Conservation (phyloP, 2,888 invertebrate genomes). For the Melangyna quadrimaculata region DNA sequence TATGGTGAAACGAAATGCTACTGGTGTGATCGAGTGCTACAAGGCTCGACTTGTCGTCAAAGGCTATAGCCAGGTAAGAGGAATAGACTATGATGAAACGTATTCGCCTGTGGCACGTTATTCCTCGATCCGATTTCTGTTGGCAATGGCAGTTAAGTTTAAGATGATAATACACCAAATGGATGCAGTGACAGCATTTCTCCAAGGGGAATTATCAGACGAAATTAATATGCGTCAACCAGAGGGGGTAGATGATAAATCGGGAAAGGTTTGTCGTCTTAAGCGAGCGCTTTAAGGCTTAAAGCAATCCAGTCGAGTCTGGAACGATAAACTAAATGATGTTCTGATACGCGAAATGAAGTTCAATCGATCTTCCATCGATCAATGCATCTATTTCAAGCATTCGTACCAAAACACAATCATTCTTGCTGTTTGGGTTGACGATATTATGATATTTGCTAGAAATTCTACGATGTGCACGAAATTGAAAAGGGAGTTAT, state of each 20-base stretch:
- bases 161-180: background rate
- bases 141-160: background rate
- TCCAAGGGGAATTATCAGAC: background rate
- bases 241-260: background rate
- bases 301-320: background rate
- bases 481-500: slow-evolving; percentile 10
- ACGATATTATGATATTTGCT: background rate
- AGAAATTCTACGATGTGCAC: slow-evolving; percentile 1
- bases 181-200: too few species aligned
- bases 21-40: background rate
- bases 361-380: background rate
- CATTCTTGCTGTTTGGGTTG: background rate
- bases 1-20: background rate
- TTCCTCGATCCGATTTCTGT: background rate
- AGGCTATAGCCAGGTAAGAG: background rate
- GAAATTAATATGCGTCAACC: background rate
- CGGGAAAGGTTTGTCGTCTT: background rate
- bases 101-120: too few species aligned
- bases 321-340: background rate
- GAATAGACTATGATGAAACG: background rate
- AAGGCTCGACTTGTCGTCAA: background rate
- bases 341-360: background rate
- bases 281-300: background rate
- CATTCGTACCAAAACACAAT: background rate
- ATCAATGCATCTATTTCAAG: background rate